Evolutionary conservation across 2,888 invertebrate genomes (phyloP), one percentile per base, ranked within the genome.

Genomic region (Oligia strigilis): DNA sequence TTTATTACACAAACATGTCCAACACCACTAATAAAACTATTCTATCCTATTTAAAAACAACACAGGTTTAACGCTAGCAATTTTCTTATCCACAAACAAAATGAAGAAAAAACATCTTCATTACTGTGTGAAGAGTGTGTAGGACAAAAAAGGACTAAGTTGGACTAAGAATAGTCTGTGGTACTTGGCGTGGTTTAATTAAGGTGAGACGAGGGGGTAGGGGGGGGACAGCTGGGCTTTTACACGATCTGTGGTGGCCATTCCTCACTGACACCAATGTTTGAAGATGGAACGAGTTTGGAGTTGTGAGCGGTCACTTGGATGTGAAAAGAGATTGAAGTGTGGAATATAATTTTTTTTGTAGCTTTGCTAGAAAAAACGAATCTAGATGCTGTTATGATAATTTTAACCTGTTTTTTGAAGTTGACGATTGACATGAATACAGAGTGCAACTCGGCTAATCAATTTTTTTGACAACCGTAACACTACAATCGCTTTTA

Each of bases 181-280:
- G 83, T 75, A 75, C 81, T 82, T 78, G 74, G 85, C 85, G 82
- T 87, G 87, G 88, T 92, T 93, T 93, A 93, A 92, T 93, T 93
- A 93, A 92, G 91, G 92, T 92, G 89, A 90, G 90, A 90, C 87
- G 89, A 86, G 89, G 89, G 81, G 85, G n/a, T 23, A 6, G 19
- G 23, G 29, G 52, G 65, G 80, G 75, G 67, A 80, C 86, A 82
- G 88, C 84, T 89, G 87, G 89, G 88, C 89, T 90, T 90, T 88
- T 83, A 89, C 89, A 87, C 90, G 92, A 91, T 90, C 88, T 91
- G 92, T 89, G 89, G 90, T 82, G 87, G 89, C 89, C 87, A 92
- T 93, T 90, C 86, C 86, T 93, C 90, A 91, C 90, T 91, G 92
- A 91, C 91, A 88, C 83, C 72, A 67, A 72, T 77, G 79, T 83